phyloP scores from a whole-genome alignment of 2,888 invertebrate genomes.

The Troilus luridus region DNA sequence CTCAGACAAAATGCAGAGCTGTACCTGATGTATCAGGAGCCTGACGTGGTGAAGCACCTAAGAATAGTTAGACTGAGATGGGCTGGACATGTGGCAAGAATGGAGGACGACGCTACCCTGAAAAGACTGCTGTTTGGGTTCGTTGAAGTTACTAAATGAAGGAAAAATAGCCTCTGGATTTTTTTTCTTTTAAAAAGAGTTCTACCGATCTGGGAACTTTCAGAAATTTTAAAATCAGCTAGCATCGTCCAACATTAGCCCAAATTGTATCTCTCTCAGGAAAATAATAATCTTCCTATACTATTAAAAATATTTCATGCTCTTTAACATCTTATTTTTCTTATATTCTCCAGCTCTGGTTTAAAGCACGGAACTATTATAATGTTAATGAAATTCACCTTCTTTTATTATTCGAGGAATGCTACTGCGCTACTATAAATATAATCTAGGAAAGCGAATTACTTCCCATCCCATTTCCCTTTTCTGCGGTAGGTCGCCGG shows the following conservation, averaged over 20 bases:
- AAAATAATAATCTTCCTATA: neutral
- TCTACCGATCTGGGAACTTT: too few species aligned
- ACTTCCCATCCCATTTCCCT: neutral
- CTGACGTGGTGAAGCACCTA: too few species aligned
- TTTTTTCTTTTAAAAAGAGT: too few species aligned
- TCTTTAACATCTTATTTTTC: neutral
- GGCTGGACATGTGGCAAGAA: too few species aligned
- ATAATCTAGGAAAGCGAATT: neutral
- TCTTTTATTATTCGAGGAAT: neutral
- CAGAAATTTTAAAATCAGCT: neutral
- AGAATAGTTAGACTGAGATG: too few species aligned
- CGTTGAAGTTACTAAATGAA: too few species aligned
- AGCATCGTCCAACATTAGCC: neutral
- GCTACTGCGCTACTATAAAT: constrained; percentile 1
- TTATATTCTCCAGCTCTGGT: neutral
- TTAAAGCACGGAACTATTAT: neutral
- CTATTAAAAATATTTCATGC: neutral
- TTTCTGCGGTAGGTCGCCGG: constrained; percentile 4
- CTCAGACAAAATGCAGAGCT: too few species aligned
- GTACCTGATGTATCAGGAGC: too few species aligned
- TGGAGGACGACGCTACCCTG: too few species aligned
- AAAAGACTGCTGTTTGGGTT: too few species aligned
- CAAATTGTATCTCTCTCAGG: neutral
- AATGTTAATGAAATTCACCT: constrained; percentile 9
- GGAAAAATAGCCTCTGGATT: too few species aligned